Percentiles rank a stretch among this genome's conserved stretches.
Evolutionary conservation across 2,888 invertebrate species (phyloP).

Genomic region (Azorinus chamasolen): DNA sequence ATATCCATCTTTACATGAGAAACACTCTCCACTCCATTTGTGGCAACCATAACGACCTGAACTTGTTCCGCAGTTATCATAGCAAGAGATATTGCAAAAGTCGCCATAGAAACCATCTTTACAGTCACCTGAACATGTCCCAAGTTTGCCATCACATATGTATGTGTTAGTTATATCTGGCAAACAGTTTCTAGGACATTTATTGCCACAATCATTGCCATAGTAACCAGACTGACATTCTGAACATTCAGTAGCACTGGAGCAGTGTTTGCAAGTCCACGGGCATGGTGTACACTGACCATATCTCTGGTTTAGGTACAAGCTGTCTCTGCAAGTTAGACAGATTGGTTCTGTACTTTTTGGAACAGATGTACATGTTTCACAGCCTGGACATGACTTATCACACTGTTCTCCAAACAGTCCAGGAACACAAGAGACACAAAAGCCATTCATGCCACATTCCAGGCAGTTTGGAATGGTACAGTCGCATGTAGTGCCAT

Average conservation of each 20-base stretch:
- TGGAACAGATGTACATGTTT: slow-evolving; percentile 20
- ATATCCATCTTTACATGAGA: slow-evolving; percentile 11
- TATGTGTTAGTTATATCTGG: slow-evolving; percentile 4
- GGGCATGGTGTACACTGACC: slow-evolving; percentile 26
- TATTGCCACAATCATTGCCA: slow-evolving; percentile 6
- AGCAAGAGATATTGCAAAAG: slow-evolving; percentile 2
- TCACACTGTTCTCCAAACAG: slow-evolving; percentile 29
- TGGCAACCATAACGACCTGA: slow-evolving; percentile 15
- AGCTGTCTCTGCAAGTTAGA: neutral
- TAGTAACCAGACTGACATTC: slow-evolving; percentile 35
- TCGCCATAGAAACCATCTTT: neutral
- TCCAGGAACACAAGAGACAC: slow-evolving; percentile 35
- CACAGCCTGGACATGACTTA: slow-evolving; percentile 22
- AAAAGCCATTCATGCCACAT: slow-evolving; percentile 29
- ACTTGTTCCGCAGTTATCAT: slow-evolving; percentile 2
- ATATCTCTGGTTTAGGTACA: neutral
- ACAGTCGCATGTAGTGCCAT: slow-evolving; percentile 38
- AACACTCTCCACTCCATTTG: slow-evolving; percentile 19
- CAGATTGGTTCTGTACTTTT: neutral
- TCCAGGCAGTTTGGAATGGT: slow-evolving; percentile 23
- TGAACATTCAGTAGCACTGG: slow-evolving; percentile 12
- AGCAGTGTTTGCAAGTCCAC: slow-evolving; percentile 26
- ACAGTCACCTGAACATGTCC: slow-evolving; percentile 19
- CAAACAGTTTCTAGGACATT: slow-evolving; percentile 38
- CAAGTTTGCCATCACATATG: slow-evolving; percentile 5